Evolutionary conservation across 2,888 invertebrate genomes (phyloP).

Genomic region (Eupsilia transversa): DNA sequence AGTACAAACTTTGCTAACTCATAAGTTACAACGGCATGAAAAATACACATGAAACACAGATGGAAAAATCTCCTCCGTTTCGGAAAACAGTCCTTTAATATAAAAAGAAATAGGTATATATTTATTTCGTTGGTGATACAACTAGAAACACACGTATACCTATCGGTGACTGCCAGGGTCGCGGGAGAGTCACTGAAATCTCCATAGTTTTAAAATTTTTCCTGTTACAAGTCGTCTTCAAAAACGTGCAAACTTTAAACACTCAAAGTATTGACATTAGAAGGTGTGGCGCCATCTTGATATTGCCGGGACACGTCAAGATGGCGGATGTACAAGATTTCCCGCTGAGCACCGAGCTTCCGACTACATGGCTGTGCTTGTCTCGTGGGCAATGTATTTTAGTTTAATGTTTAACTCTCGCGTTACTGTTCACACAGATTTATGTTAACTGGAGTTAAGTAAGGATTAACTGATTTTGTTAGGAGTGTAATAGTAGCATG

Average conservation of each 20-base stretch:
- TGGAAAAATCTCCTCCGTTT: not conserved
- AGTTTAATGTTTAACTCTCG: slow-evolving; percentile 6
- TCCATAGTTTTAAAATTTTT: not conserved
- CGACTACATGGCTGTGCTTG: slow-evolving; percentile 36
- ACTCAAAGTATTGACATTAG: slow-evolving; percentile 25
- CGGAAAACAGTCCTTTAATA: not conserved
- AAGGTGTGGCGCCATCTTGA: slow-evolving; percentile 69
- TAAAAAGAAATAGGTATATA: not conserved
- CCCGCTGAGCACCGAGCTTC: slow-evolving; percentile 69
- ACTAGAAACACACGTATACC: not conserved
- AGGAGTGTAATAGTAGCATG: not conserved
- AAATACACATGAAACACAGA: not conserved
- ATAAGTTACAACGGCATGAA: not conserved
- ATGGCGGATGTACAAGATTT: slow-evolving; percentile 68
- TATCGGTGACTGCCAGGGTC: too few species aligned
- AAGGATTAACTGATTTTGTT: not conserved
- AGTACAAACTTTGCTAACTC: not conserved
- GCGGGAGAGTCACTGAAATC: too few species aligned
- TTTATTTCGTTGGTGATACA: not conserved
- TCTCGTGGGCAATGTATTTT: slow-evolving; percentile 35
- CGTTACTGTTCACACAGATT: slow-evolving; percentile 11
- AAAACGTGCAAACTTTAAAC: slow-evolving; percentile 1
- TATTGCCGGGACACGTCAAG: slow-evolving; percentile 69
- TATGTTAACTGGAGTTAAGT: slow-evolving; percentile 8
- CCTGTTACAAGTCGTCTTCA: not conserved